Base-by-base conservation (phyloP, 2,888 invertebrate genomes). In the Rotaria socialis region DNA sequence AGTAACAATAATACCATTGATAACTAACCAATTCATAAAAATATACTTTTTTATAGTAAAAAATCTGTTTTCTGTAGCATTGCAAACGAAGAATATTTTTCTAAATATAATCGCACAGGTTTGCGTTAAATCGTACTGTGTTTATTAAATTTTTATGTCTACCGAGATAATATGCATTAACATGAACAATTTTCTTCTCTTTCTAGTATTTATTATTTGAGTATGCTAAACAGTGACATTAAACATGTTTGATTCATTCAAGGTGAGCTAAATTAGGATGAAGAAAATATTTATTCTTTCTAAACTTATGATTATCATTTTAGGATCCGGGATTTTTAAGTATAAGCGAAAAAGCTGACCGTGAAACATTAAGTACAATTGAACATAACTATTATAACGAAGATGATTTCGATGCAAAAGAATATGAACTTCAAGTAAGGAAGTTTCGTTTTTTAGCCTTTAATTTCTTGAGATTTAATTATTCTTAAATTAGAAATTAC, bases 391-490 rank as follows among this genome's bases (percentile, higher is more conserved):
- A 56, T 24, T 56, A 56, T 56, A 24, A 6, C 24, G 24, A 24
- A 24, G 24, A 56, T 56, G 8, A 56, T 56, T 56, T 56, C 8
- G 24, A 56, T 47, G n/a, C 80, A n/a, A 80, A 80, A 47, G 43
- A 47, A 80, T 80, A 47, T 80, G 80, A 80, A 80, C 47, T 80
- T 47, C 80, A 80, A 80, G 80, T 75, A 75, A 24, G 6, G 22
- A 11, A 47, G 24, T 19, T 8, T 1, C 50, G 7, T 19, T 24
- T 47, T 8, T 80, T 47, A 3, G 0, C 27, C 47, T 41, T 35
- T 35, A 4, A n/a, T 14, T n/a, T 67, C 11, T 67, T 3, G 11
- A 27, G 10, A 27, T 35, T 8, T 35, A 47, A 80, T 11, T 24
- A 24, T 43, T 80, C n/a, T 24, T 4, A 11, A 16, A 11, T 47